These are phyloP conservation scores for Forbesichthys papilliferus DNA, from an alignment of 2,113 vertebrate species.

Conservation along the genomic window DNA sequence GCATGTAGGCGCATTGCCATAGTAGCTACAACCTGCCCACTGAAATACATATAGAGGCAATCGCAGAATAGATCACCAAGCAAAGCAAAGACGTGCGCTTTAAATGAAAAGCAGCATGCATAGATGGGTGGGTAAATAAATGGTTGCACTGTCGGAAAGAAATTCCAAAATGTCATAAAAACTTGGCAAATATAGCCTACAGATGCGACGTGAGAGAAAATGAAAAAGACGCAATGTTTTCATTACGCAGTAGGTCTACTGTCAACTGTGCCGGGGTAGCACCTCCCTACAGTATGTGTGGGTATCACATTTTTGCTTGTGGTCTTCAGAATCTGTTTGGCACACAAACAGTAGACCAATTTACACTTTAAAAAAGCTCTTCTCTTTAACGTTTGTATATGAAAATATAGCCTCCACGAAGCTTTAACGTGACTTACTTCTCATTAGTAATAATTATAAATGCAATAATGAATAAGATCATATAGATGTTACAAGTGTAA, in stretches of 20 bases:
- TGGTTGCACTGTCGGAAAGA: background rate
- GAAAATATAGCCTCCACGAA: background rate
- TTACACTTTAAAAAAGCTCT: background rate
- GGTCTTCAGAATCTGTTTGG: conserved; percentile 26
- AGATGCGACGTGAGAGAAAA: conserved; percentile 64
- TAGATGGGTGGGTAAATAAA: background rate
- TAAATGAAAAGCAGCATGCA: background rate
- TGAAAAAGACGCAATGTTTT: conserved; percentile 75
- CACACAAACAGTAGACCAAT: background rate
- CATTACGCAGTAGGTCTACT: conserved; percentile 63
- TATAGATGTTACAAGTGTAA: background rate
- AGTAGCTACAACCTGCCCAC: conserved; percentile 58
- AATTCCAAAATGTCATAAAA: background rate
- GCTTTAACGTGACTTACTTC: no score
- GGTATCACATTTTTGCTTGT: conserved; percentile 41
- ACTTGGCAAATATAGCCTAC: conserved; percentile 56
- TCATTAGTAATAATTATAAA: no score
- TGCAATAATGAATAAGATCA: background rate
- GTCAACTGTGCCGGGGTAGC: conserved; percentile 64
- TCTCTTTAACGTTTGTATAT: background rate
- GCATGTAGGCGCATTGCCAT: conserved; percentile 69
- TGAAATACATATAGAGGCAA: conserved; percentile 50
- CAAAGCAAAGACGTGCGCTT: no score
- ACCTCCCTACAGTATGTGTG: conserved; percentile 48
- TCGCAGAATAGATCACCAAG: conserved; percentile 17